Percentiles rank a stretch among this genome's conserved stretches.
phyloP scores from a whole-genome alignment of 2,113 vertebrate genomes.

The Furnarius figulus region DNA sequence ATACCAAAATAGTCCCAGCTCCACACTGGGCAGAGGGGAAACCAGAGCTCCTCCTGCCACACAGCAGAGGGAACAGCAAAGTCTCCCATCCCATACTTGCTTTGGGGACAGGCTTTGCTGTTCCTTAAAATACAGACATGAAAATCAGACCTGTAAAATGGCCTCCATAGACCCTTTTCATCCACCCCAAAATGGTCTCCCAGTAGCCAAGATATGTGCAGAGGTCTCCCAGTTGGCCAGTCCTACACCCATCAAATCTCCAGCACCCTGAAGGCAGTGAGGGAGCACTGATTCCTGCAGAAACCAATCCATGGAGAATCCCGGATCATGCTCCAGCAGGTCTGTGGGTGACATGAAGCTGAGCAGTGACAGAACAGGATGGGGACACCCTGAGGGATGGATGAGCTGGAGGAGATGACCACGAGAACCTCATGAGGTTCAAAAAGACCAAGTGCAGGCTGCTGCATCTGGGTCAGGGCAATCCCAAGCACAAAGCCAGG shows the following conservation, averaged over 20 bases:
- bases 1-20: neutral
- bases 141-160: neutral
- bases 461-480: neutral
- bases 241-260: neutral
- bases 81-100: neutral
- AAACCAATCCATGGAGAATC: neutral
- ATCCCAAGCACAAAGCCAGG: no score
- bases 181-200: neutral
- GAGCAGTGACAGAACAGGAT: neutral
- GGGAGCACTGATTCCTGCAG: neutral
- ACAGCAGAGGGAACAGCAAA: neutral
- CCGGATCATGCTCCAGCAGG: neutral
- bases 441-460: neutral
- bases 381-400: neutral
- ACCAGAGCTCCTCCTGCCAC: neutral
- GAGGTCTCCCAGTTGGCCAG: neutral
- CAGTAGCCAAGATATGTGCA: neutral
- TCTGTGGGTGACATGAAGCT: neutral
- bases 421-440: neutral
- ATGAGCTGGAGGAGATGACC: neutral
- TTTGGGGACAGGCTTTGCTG: neutral
- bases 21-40: fast-evolving
- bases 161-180: neutral
- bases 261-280: fast-evolving
- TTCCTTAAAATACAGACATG: neutral